Percentiles rank a stretch among this genome's conserved stretches.
Evolutionary conservation across 2,888 invertebrate genomes (phyloP).

Genomic region (Maniola hyperantus): DNA sequence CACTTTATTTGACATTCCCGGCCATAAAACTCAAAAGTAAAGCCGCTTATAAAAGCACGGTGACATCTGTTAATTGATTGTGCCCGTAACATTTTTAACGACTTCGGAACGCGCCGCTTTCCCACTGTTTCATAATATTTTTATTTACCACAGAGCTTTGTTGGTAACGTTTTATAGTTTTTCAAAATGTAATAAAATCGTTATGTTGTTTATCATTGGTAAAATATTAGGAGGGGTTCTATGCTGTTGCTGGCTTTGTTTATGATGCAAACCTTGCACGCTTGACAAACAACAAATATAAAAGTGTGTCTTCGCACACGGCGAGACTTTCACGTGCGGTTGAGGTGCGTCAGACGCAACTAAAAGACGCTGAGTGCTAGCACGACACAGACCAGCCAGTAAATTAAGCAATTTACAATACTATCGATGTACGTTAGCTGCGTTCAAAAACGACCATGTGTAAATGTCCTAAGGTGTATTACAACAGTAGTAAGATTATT

Average conservation of each 20-base stretch:
- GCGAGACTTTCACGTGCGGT: too few species aligned
- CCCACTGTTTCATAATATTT: constrained; percentile 62
- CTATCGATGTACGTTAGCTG: too few species aligned
- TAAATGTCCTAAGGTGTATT: too few species aligned
- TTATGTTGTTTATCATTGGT: constrained; percentile 29
- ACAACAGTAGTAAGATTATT: too few species aligned
- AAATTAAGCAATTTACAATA: too few species aligned
- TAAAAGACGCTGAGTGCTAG: too few species aligned
- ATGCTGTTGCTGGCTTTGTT: constrained; percentile 3
- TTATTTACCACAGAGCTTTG: constrained; percentile 71
- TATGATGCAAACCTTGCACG: not conserved
- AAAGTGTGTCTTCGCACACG: too few species aligned
- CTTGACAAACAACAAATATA: not conserved
- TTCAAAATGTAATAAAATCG: constrained; percentile 64
- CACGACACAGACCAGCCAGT: too few species aligned
- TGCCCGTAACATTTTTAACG: constrained; percentile 73
- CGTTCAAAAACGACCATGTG: too few species aligned
- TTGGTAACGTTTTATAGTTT: constrained; percentile 66
- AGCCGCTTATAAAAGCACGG: constrained; percentile 63
- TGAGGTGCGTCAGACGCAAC: too few species aligned
- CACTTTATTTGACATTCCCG: constrained; percentile 42
- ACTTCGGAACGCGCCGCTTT: constrained; percentile 55
- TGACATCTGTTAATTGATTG: constrained; percentile 72
- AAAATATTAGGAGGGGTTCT: constrained; percentile 16
- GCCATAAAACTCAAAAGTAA: constrained; percentile 72